Evolutionary conservation across 2,888 invertebrate genomes (phyloP), one percentile per base, ranked within the genome.

Genomic region (Xylocampa areola): DNA sequence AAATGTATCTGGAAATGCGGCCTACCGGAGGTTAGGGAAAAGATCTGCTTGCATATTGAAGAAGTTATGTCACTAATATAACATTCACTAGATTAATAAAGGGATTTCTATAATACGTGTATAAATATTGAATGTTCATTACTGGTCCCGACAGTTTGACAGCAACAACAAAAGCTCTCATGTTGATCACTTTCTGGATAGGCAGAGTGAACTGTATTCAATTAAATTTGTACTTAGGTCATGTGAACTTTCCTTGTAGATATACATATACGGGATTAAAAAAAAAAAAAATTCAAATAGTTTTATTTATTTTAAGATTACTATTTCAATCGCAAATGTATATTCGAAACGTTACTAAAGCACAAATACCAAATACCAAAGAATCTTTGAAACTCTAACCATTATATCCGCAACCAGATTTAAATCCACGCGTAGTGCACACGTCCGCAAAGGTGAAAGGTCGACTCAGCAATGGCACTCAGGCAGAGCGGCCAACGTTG

Each of bases 401-500:
- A 50, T 41, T 48, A 11, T 39, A n/a, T 36, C 35, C 25, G 10
- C 11, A 4, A 25, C 4, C 32, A 45, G 47, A 49, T 60, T 39
- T 30, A 59, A 68, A 59, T 51, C 25, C 27, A 30, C 6, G 43
- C 27, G 27, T 27, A 19, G 47, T 55, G 43, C 41, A 52, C 48
- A 49, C 44, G 62, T 53, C 57, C 41, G 40, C 45, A 51, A 53
- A 59, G 59, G 61, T 74, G 61, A 63, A 57, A 66, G 59, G 55
- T 59, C 57, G 50, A 68, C 45, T 62, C 67, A 65, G 68, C 57
- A 54, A 45, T 50, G 53, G 50, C n/a, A n/a, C n/a, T n/a, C n/a
- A n/a, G n/a, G n/a, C 35, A 10, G 48, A 32, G 59, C 41, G 44
- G 50, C 50, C 64, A 76, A 48, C 68, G 60, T 73, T 83, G 80